phyloP scores from a whole-genome alignment of 2,797 vertebrate species.

The Sardinella longiceps region DNA sequence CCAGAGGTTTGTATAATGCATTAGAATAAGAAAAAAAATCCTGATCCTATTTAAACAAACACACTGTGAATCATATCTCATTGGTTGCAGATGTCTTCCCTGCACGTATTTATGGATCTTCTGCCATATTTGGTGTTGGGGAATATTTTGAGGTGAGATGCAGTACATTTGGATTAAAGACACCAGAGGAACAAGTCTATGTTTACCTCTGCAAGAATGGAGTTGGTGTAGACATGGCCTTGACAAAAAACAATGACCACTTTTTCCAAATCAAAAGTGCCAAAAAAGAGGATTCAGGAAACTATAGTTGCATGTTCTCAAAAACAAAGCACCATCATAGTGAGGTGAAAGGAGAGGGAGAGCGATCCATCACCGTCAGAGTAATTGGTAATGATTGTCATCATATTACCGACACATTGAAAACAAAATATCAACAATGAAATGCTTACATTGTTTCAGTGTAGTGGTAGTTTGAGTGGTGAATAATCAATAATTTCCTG shows the following conservation, averaged over 20 bases:
- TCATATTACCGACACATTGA: too few relatives aligned
- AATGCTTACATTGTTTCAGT: too few relatives aligned
- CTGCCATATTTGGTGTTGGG: slow-evolving; percentile 33
- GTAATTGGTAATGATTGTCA: slow-evolving; percentile 24
- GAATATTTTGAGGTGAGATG: slow-evolving; percentile 53
- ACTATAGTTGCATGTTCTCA: slow-evolving; percentile 46
- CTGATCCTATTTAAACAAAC: too few relatives aligned
- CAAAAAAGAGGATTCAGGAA: slow-evolving; percentile 26
- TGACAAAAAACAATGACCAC: slow-evolving; percentile 1
- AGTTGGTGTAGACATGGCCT: fast-evolving
- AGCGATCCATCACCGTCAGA: slow-evolving; percentile 13
- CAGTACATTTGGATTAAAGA: slow-evolving; percentile 52
- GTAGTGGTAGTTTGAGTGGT: not conserved
- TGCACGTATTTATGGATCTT: slow-evolving; percentile 52
- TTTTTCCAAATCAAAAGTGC: not conserved
- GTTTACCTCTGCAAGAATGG: slow-evolving; percentile 57
- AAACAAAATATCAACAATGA: too few relatives aligned
- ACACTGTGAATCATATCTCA: not conserved
- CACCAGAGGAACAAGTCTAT: fast-evolving
- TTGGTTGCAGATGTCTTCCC: slow-evolving; percentile 34
- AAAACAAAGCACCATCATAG: not conserved
- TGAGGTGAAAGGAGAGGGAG: not conserved
- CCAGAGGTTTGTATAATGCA: too few relatives aligned
- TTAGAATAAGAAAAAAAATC: too few relatives aligned
- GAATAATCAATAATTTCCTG: not conserved